Evolutionary conservation across 2,113 vertebrate species (phyloP), one percentile per base, ranked within the genome.

Genomic region (Corynorhinus townsendii): DNA sequence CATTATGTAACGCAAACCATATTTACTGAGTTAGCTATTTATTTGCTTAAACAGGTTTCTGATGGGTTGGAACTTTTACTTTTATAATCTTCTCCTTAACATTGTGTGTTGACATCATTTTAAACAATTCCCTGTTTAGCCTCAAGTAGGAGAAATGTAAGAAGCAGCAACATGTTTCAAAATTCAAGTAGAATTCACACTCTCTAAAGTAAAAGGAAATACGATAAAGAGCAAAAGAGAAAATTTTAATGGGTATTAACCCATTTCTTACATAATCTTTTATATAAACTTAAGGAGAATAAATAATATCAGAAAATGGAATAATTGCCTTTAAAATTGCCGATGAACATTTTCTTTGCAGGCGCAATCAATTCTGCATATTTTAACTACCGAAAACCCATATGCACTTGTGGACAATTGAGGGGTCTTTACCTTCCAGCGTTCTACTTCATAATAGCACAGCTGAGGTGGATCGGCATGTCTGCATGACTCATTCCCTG

Each of bases 381-480:
- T 47, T 52, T 76, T 69, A 26, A 62, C 11, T n/a, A 45, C 30
- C 24, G 33, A 93, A 79, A 22, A 45, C 20, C 0, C 0, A 66
- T 11, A 49, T 85, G 43, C 72, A 83, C 56, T 66, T 76, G 82
- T 68, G n/a, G 85, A 40, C 52, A 68, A 30, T 30, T 80, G 43
- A 43, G 7, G 7, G n/a, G 20, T 20, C 40, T 88, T 94, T 47
- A 68, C 49, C 5, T 95, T 95, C 89, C 38, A 12, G 8, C 30
- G 43, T 26, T 69, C 24, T 26, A 1, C 33, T 59, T 62, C 73
- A 40, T 33, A 20, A 80, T 40, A 80, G 83, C 88, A 96, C 82
- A 96, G 93, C 95, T 92, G 92, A 96, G 43, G 68, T 62, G 33
- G 52, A 56, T 83, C 96, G 77, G 49, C 0, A 11, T 86, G 95